A percentile compares a stretch with the other conserved stretches of the same genome.
phyloP scores from a whole-genome alignment of 1,140 invertebrate genomes.

The Drosophila tsacasi region DNA sequence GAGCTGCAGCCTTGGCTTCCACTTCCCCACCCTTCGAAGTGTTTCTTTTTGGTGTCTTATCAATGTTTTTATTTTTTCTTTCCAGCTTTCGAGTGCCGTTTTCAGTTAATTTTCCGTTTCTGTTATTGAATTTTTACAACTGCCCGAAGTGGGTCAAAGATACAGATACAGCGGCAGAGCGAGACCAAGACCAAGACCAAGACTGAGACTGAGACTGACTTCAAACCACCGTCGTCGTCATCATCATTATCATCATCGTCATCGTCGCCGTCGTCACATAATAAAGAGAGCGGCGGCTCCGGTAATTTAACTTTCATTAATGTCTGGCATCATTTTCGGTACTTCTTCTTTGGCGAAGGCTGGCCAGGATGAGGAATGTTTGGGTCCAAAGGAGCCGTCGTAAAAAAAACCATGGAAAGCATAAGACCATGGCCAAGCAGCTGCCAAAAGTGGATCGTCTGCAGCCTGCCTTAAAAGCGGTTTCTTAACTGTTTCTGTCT shows the following conservation, averaged over 20 bases:
- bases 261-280: conserved; percentile 47
- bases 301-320: conserved; percentile 64
- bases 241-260: conserved; percentile 17
- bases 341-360: conserved; percentile 45
- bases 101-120: conserved; percentile 80
- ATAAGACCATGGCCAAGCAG: conserved; percentile 15
- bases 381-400: conserved; percentile 21
- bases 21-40: conserved; percentile 1
- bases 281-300: conserved; percentile 54
- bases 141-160: conserved; percentile 64
- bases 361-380: conserved; percentile 36
- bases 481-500: conserved; percentile 12
- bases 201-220: conserved; percentile 11
- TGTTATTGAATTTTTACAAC: conserved; percentile 82
- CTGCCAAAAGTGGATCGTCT: conserved; percentile 64
- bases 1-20: conserved; percentile 65
- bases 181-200: conserved; percentile 5
- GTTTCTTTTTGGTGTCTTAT: conserved; percentile 67
- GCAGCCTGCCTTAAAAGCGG: conserved; percentile 4
- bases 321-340: conserved; percentile 62
- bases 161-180: conserved; percentile 43
- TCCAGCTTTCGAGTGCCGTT: conserved; percentile 68
- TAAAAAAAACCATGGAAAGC: not conserved
- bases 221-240: conserved; percentile 6
- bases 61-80: conserved; percentile 49